phyloP scores from a whole-genome alignment of 2,797 vertebrate species.

The Schizothorax lantsangensis region DNA sequence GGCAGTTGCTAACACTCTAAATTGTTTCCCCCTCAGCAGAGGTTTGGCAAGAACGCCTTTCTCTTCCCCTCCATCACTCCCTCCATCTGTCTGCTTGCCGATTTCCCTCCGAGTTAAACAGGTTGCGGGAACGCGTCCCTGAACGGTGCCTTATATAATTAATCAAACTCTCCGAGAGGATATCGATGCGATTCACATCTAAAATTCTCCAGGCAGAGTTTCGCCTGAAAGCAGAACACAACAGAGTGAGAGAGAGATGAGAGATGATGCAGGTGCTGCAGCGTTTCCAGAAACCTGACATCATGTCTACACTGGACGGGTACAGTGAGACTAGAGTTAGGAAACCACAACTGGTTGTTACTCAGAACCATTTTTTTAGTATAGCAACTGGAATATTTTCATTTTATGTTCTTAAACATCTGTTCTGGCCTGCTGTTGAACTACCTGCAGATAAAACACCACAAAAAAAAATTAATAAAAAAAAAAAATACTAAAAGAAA shows the following conservation, averaged over 20 bases:
- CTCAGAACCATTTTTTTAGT: background rate
- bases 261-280: slow-evolving; percentile 41
- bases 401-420: background rate
- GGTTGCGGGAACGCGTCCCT: slow-evolving; percentile 60
- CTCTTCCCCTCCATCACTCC: slow-evolving; percentile 51
- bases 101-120: slow-evolving; percentile 61
- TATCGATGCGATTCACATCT: slow-evolving; percentile 57
- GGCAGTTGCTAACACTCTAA: slow-evolving; percentile 62
- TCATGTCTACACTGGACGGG: background rate
- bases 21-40: slow-evolving; percentile 62
- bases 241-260: slow-evolving; percentile 43
- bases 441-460: background rate
- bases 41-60: slow-evolving; percentile 61
- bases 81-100: slow-evolving; percentile 62
- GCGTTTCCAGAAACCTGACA: slow-evolving; percentile 32
- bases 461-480: background rate
- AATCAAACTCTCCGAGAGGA: slow-evolving; percentile 61
- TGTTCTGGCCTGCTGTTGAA: background rate
- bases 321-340: background rate
- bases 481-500: background rate
- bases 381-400: background rate
- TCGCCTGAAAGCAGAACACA: slow-evolving; percentile 46
- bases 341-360: background rate
- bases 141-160: slow-evolving; percentile 63
- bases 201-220: slow-evolving; percentile 57